Evolutionary conservation across 1,140 invertebrate genomes (phyloP).

Genomic region (Euura lappo): DNA sequence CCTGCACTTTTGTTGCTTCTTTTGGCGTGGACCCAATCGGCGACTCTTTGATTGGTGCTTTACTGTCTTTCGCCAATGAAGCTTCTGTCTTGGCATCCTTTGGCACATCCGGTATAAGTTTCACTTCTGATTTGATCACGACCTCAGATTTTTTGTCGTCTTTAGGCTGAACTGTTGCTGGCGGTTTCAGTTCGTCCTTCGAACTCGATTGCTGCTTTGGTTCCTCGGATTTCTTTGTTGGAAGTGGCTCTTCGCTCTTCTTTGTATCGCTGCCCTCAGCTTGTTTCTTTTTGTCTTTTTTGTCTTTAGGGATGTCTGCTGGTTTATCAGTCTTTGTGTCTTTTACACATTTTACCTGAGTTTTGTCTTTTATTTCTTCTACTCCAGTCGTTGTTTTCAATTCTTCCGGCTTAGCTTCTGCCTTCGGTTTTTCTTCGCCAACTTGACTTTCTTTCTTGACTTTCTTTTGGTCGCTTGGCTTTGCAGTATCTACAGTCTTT

Average conservation of each 20-base stretch:
- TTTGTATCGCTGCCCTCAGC: neutral
- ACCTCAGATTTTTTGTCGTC: neutral
- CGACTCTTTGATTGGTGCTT: neutral
- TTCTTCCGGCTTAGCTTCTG: neutral
- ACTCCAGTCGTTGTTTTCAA: neutral
- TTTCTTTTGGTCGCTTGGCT: slow-evolving; percentile 20
- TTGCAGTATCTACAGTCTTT: slow-evolving; percentile 22
- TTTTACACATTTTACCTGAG: neutral
- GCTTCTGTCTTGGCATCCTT: too few relatives aligned
- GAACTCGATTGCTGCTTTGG: neutral
- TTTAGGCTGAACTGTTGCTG: neutral
- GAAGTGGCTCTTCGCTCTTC: neutral
- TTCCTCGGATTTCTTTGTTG: neutral
- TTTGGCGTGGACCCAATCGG: neutral
- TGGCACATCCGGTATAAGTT: too few relatives aligned
- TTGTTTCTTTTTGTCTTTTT: neutral
- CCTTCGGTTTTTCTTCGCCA: slow-evolving; percentile 26
- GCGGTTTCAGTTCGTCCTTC: neutral
- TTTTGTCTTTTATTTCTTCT: slow-evolving; percentile 9
- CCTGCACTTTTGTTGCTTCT: neutral
- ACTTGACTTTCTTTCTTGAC: slow-evolving; percentile 14
- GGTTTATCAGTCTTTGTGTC: neutral
- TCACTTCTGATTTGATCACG: neutral
- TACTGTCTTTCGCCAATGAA: neutral
- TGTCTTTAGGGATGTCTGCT: neutral